phyloP scores from a whole-genome alignment of 2,888 invertebrate genomes.

The Subacronicta megacephala region DNA sequence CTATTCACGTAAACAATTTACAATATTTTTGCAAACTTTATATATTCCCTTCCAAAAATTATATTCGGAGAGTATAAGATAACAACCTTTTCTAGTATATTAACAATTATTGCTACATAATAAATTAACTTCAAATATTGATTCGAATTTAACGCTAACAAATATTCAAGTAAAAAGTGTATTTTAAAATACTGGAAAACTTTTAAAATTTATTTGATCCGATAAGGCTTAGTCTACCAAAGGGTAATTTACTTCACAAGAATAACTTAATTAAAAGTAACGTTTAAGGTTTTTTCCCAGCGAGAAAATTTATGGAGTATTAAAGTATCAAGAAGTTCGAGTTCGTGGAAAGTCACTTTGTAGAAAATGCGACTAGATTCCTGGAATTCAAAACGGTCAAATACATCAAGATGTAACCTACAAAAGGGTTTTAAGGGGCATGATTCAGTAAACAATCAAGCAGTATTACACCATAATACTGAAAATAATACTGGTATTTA shows the following conservation, averaged over 20 bases:
- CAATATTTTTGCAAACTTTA: too few relatives aligned
- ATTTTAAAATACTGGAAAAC: slow-evolving; percentile 40
- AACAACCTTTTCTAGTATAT: too few relatives aligned
- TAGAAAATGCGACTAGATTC: slow-evolving; percentile 59
- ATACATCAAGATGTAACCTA: slow-evolving; percentile 16
- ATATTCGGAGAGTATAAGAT: too few relatives aligned
- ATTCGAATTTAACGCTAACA: slow-evolving; percentile 14
- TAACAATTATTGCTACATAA: too few relatives aligned
- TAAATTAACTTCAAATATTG: too few relatives aligned
- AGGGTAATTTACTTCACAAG: slow-evolving; percentile 50
- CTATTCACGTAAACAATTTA: too few relatives aligned
- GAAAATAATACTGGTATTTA: slow-evolving; percentile 19
- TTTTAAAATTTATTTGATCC: slow-evolving; percentile 47
- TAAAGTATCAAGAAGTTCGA: slow-evolving; percentile 33
- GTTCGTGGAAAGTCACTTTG: slow-evolving; percentile 11
- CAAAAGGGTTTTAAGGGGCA: slow-evolving; percentile 7
- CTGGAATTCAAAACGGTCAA: slow-evolving; percentile 40
- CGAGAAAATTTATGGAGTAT: slow-evolving; percentile 41
- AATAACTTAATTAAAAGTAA: slow-evolving; percentile 55
- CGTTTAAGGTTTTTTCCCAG: slow-evolving; percentile 36
- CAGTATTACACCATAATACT: slow-evolving; percentile 25
- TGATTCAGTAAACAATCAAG: slow-evolving; percentile 21
- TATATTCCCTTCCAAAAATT: too few relatives aligned
- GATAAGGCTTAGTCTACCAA: slow-evolving; percentile 51
- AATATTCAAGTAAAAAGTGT: slow-evolving; percentile 9